A percentile compares a stretch with the other conserved stretches of the same genome.
These are phyloP conservation scores for Cyaniris semiargus DNA, from an alignment of 2,888 invertebrate species.

Conservation along the genomic window DNA sequence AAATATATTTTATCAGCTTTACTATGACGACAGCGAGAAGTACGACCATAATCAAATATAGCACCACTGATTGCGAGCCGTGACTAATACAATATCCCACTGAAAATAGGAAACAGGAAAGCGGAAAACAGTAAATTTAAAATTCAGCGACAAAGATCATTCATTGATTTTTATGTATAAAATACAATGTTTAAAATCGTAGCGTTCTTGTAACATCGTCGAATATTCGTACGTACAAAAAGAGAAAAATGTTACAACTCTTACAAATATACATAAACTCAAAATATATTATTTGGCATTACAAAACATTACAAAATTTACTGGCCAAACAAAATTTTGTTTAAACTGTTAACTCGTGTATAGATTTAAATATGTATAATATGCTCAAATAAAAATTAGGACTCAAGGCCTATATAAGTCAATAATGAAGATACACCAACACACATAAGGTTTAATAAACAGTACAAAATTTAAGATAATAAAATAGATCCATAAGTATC, in stretches of 20 bases:
- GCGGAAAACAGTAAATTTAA: conserved; percentile 22
- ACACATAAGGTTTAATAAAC: background rate
- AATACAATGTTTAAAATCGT: conserved; percentile 40
- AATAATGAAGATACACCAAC: too few species aligned
- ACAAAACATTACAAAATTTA: conserved; percentile 61
- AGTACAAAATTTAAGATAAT: background rate
- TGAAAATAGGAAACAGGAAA: conserved; percentile 29
- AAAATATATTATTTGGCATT: conserved; percentile 76
- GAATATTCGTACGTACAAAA: conserved; percentile 53
- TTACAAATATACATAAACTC: conserved; percentile 61
- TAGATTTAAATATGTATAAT: background rate
- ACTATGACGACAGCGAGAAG: background rate
- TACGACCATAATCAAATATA: conserved; percentile 15
- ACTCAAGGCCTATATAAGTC: too few species aligned
- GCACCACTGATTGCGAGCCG: conserved; percentile 28
- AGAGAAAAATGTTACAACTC: conserved; percentile 66
- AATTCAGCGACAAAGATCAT: conserved; percentile 11
- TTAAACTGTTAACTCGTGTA: background rate
- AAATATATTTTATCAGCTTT: conserved; percentile 2
- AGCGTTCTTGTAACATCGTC: conserved; percentile 59
- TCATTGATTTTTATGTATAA: conserved; percentile 24
- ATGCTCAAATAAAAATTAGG: too few species aligned
- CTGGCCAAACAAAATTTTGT: conserved; percentile 22
- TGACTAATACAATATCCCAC: conserved; percentile 18
- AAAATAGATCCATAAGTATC: background rate